These are phyloP conservation scores for Penaeus indicus DNA, from an alignment of 1,140 invertebrate species.

Conservation along the genomic window DNA sequence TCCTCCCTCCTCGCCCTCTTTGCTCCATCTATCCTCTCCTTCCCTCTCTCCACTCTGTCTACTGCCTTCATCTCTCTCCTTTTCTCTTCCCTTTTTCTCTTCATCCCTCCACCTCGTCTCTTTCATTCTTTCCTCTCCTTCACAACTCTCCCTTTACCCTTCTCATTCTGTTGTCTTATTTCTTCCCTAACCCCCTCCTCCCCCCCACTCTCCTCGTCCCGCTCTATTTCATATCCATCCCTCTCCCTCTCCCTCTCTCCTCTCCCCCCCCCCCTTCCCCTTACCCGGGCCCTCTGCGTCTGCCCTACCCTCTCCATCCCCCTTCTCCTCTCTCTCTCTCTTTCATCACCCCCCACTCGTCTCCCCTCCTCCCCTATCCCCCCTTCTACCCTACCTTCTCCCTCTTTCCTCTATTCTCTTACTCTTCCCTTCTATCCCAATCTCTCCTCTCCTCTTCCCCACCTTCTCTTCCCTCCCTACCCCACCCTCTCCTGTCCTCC, in stretches of 20 bases:
- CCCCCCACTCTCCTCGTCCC: background rate
- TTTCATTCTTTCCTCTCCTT: too few relatives aligned
- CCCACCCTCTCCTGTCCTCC: too few relatives aligned
- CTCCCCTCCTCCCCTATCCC: too few relatives aligned
- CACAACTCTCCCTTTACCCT: background rate
- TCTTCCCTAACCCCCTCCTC: background rate
- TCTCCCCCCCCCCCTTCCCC: background rate
- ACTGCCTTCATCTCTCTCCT: background rate
- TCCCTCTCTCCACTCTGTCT: background rate
- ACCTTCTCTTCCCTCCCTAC: too few relatives aligned
- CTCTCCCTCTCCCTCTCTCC: background rate
- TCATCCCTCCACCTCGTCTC: too few relatives aligned
- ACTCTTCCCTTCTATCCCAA: background rate
- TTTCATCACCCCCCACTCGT: too few relatives aligned
- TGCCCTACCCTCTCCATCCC: background rate
- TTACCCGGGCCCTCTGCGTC: background rate
- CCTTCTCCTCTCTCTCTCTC: too few relatives aligned
- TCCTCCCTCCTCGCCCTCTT: too few relatives aligned
- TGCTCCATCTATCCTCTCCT: too few relatives aligned
- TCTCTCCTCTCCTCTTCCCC: background rate
- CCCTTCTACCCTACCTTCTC: background rate
- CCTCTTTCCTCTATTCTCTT: background rate
- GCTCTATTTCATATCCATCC: background rate
- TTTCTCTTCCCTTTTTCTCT: too few relatives aligned
- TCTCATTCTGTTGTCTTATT: background rate